Percentiles rank a stretch among this genome's conserved stretches.
Evolutionary conservation across 2,113 vertebrate genomes (phyloP).

Genomic region (Sitta europaea): DNA sequence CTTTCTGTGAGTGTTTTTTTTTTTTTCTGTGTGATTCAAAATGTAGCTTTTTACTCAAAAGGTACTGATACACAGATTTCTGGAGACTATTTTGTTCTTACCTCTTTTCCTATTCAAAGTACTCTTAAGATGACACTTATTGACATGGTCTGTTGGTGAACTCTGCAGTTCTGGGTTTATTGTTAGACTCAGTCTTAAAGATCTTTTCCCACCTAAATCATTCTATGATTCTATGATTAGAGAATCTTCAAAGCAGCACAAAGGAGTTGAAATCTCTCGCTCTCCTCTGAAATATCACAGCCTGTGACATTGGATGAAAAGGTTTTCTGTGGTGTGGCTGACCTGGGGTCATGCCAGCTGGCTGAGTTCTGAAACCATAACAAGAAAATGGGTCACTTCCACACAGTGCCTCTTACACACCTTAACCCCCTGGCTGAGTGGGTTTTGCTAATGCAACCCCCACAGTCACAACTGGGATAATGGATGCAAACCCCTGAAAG

Average conservation of each 20-base stretch:
- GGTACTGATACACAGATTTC: neutral
- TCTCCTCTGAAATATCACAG: neutral
- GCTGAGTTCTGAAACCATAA: neutral
- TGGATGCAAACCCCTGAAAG: neutral
- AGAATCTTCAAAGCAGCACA: neutral
- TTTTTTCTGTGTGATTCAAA: neutral
- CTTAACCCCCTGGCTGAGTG: neutral
- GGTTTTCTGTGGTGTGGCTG: neutral
- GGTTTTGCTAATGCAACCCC: neutral
- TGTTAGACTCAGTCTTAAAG: neutral
- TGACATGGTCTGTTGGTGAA: neutral
- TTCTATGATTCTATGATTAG: neutral
- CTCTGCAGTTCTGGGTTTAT: neutral
- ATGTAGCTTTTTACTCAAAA: neutral
- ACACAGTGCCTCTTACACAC: neutral
- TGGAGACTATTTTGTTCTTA: neutral
- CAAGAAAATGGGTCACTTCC: slow-evolving; percentile 16
- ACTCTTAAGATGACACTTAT: neutral
- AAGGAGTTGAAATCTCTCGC: neutral
- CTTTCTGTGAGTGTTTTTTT: neutral
- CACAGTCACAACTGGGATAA: neutral
- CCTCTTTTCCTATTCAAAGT: neutral
- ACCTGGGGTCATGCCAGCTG: slow-evolving; percentile 5
- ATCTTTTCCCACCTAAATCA: neutral
- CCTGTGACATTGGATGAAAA: neutral